Conservation (phyloP, 2,888 invertebrate species). For the Lysandra bellargus region DNA sequence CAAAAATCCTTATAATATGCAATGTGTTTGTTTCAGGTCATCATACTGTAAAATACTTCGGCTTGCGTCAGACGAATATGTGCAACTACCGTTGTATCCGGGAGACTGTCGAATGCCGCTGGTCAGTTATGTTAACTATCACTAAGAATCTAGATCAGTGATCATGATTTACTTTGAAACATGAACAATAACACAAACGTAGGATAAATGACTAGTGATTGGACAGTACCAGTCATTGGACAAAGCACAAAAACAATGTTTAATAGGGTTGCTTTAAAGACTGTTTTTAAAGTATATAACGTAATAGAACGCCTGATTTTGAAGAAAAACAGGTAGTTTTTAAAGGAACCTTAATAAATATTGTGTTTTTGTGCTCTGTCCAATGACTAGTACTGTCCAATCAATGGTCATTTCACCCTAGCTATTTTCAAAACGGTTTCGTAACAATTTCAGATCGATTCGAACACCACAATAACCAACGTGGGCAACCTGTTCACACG, state of each 20-base stretch:
- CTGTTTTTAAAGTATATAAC: no score
- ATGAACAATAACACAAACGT: not conserved
- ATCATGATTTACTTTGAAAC: not conserved
- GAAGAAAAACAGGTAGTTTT: no score
- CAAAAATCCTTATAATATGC: no score
- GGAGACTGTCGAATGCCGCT: constrained; percentile 88
- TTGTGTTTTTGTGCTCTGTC: no score
- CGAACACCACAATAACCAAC: constrained; percentile 49
- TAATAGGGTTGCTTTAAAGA: no score
- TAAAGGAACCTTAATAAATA: no score
- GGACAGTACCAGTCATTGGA: no score
- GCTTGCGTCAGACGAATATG: constrained; percentile 86
- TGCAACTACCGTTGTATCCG: constrained; percentile 86
- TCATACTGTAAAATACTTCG: constrained; percentile 90
- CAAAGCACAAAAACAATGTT: no score
- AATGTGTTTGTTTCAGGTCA: constrained; percentile 72
- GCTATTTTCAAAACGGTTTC: not conserved
- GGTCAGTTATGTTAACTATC: constrained; percentile 49
- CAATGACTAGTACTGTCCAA: no score
- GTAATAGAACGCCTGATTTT: no score
- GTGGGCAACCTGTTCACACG: constrained; percentile 47
- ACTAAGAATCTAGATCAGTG: not conserved
- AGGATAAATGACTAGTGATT: no score
- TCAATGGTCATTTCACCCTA: no score
- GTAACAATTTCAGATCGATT: constrained; percentile 50